These are phyloP conservation scores for Sphaerophoria rueppellii DNA, from an alignment of 2,888 invertebrate genomes.

Conservation along the genomic window DNA sequence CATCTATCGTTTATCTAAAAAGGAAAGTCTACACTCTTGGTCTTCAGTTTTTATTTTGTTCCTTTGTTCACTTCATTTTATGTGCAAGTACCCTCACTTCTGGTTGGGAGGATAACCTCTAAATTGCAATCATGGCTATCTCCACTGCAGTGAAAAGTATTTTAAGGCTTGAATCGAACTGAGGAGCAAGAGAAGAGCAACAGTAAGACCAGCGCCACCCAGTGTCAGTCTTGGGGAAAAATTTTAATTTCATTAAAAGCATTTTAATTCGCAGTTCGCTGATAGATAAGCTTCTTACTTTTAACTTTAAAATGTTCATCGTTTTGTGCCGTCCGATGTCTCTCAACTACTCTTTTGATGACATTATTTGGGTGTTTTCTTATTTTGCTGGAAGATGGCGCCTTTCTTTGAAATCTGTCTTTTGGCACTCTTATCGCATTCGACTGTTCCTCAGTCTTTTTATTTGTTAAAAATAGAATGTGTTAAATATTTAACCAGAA, in stretches of 20 bases:
- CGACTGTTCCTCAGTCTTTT: not conserved
- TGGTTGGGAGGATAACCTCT: conserved; percentile 65
- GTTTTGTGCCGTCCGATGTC: conserved; percentile 6
- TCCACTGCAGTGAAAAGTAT: not conserved
- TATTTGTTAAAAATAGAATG: conserved; percentile 9
- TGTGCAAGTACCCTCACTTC: conserved; percentile 56
- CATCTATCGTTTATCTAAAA: conserved; percentile 67
- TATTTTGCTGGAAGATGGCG: not conserved
- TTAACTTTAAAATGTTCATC: conserved; percentile 69
- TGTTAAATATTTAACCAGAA: conserved; percentile 44
- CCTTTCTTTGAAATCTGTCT: conserved; percentile 22
- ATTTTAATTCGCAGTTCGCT: conserved; percentile 69
- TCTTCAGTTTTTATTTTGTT: conserved; percentile 13
- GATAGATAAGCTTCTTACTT: conserved; percentile 73
- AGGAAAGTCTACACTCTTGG: conserved; percentile 35
- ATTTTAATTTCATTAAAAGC: conserved; percentile 74
- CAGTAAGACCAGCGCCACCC: not conserved
- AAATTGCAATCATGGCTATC: conserved; percentile 66
- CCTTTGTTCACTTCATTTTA: conserved; percentile 35
- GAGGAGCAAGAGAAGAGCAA: not conserved
- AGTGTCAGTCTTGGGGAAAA: conserved; percentile 40
- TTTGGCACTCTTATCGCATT: conserved; percentile 6
- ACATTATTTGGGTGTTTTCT: not conserved
- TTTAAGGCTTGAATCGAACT: conserved; percentile 47
- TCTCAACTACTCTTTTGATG: conserved; percentile 3